These are phyloP conservation scores for Ganaspis brasiliensis DNA, from an alignment of 2,888 invertebrate species.

Conservation along the genomic window DNA sequence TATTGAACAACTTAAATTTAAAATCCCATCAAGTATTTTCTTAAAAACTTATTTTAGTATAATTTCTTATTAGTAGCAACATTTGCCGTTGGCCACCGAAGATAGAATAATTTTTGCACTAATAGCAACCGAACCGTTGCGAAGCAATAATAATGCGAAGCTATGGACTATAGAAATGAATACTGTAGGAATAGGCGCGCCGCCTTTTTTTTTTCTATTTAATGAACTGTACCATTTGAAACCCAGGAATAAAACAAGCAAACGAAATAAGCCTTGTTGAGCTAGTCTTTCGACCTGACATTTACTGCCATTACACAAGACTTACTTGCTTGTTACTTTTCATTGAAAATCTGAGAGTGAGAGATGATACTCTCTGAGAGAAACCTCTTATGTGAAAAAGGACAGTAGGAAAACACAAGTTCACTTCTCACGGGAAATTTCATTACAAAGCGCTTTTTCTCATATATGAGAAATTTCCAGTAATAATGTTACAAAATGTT, in stretches of 20 bases:
- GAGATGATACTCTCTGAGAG: constrained; percentile 58
- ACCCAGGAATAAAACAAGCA: constrained; percentile 24
- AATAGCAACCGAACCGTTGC: constrained; percentile 31
- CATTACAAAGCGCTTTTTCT: too few relatives aligned
- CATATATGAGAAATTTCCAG: too few relatives aligned
- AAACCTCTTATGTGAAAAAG: background rate
- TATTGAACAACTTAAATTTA: too few relatives aligned
- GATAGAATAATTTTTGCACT: constrained; percentile 14
- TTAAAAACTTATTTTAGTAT: too few relatives aligned
- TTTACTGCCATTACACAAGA: constrained; percentile 67
- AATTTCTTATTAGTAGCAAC: too few relatives aligned
- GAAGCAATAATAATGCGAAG: constrained; percentile 34
- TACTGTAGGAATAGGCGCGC: constrained; percentile 39
- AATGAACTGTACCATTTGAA: constrained; percentile 32
- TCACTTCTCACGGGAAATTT: too few relatives aligned
- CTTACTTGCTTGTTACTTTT: constrained; percentile 64
- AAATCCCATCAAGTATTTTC: too few relatives aligned
- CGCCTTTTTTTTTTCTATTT: constrained; percentile 11
- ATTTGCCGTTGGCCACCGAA: background rate
- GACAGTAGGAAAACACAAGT: background rate
- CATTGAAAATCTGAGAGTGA: constrained; percentile 55
- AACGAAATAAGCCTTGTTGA: constrained; percentile 41
- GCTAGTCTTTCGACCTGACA: constrained; percentile 74
- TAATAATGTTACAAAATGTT: too few relatives aligned
- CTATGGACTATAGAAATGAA: background rate